Evolutionary conservation across 2,888 invertebrate genomes (phyloP).

Genomic region (Acronicta leporina): DNA sequence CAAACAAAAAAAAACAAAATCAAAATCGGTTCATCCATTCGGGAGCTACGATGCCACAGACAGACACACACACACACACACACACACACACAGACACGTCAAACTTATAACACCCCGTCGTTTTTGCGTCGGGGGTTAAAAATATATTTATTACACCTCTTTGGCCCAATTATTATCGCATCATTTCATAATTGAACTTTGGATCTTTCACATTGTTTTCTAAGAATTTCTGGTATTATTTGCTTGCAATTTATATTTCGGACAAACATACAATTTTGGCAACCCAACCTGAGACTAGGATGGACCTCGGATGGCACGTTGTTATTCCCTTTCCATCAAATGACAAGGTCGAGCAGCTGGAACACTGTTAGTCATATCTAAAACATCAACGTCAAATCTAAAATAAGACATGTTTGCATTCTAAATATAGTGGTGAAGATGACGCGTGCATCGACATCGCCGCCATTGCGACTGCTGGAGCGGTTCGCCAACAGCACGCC

Average conservation of each 20-base stretch:
- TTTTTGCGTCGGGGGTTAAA: no score
- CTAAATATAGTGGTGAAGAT: slow-evolving; percentile 54
- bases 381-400: slow-evolving; percentile 3
- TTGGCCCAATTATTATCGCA: neutral
- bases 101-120: no score
- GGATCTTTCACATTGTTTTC: no score
- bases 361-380: slow-evolving; percentile 12
- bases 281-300: neutral
- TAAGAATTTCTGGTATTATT: no score
- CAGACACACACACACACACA: no score
- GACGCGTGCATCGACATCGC: slow-evolving; percentile 72
- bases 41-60: no score
- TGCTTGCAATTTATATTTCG: neutral
- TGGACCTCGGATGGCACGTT: slow-evolving; percentile 11
- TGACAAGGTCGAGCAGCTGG: slow-evolving; percentile 20
- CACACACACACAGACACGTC: no score
- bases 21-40: no score
- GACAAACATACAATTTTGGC: slow-evolving; percentile 7
- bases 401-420: slow-evolving; percentile 1
- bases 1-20: no score
- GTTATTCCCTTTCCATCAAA: slow-evolving; percentile 27
- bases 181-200: no score
- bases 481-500: slow-evolving; percentile 69
- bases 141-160: no score
- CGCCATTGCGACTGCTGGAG: slow-evolving; percentile 69